Conservation (phyloP, 2,113 vertebrate genomes). For the Zonotrichia leucophrys region DNA sequence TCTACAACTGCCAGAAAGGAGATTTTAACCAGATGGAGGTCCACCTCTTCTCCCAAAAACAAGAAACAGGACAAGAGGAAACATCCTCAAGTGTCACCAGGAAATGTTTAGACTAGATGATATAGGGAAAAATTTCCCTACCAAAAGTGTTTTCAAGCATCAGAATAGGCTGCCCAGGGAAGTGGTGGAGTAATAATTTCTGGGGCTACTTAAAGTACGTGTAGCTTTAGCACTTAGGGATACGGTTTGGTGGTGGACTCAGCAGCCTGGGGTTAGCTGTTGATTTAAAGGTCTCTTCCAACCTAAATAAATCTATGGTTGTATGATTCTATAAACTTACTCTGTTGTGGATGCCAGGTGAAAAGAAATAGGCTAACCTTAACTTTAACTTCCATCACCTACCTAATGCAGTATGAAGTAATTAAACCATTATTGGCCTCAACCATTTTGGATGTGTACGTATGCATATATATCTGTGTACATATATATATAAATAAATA, state of each 20-base stretch:
- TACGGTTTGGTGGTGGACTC: not conserved
- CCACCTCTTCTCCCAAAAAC: not conserved
- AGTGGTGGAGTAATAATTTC: not conserved
- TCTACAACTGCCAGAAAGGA: not conserved
- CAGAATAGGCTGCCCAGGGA: not conserved
- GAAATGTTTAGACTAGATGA: not conserved
- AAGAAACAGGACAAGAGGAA: not conserved
- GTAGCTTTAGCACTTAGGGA: not conserved
- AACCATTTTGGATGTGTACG: not conserved
- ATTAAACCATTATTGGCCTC: not conserved
- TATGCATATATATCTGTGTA: not conserved
- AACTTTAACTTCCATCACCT: not conserved
- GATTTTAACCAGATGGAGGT: too few species aligned
- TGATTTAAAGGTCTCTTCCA: not conserved
- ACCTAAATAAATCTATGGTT: not conserved
- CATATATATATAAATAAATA: not conserved
- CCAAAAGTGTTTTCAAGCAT: not conserved
- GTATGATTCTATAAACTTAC: not conserved
- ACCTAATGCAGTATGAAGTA: not conserved
- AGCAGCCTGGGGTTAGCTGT: rapidly evolving
- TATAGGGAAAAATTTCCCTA: not conserved
- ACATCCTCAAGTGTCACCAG: not conserved
- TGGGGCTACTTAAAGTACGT: not conserved
- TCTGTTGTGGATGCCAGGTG: not conserved
- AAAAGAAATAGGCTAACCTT: not conserved